Base-by-base conservation (phyloP, 1,140 invertebrate genomes). In the Philopotamus ludificatus region DNA sequence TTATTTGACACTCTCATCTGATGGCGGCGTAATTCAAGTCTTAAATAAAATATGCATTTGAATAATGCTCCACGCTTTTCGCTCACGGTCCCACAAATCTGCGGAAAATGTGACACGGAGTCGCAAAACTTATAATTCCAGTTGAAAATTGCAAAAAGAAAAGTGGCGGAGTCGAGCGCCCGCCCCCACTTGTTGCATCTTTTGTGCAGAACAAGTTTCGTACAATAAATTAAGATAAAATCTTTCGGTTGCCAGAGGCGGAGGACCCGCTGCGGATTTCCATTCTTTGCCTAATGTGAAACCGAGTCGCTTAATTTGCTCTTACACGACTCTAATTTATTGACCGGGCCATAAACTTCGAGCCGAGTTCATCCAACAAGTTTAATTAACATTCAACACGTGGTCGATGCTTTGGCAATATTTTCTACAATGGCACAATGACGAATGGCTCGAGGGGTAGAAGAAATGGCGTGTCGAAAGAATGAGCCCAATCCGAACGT, bases 181-280 rank as follows among this genome's bases (percentile, higher is more conserved):
- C 12, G 4, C 28, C 12, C 12, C 28, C 15, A 47, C 44, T 47
- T 47, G 44, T 47, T 47, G 44, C 44, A 16, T 20, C 44, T 20
- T 15, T 20, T 47, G 44, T 20, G 44, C 10, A 47, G 44, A 47
- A 39, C 34, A 39, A 47, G 44, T 47, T 47, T 47, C 15, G 8
- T 16, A 47, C 18, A 47, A 20, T 47, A 47, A 47, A 47, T 47
- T 47, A 47, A 47, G 44, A 47, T 47, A 4, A 20, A 20, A 47
- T 47, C 44, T 47, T 47, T 47, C 15, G 8, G 44, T 47, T 47
- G 10, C 44, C 10, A 47, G 18, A 47, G 44, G 7, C 8, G 8
- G 34, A 39, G 34, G 34, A 20, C 44, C 18, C 8, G 4, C 10
- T 16, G 18, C 8, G 15, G 18, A 8, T 4, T 47, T 47, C 18